phyloP scores from a whole-genome alignment of 2,888 invertebrate genomes.

The Aspidiotus rigidus region DNA sequence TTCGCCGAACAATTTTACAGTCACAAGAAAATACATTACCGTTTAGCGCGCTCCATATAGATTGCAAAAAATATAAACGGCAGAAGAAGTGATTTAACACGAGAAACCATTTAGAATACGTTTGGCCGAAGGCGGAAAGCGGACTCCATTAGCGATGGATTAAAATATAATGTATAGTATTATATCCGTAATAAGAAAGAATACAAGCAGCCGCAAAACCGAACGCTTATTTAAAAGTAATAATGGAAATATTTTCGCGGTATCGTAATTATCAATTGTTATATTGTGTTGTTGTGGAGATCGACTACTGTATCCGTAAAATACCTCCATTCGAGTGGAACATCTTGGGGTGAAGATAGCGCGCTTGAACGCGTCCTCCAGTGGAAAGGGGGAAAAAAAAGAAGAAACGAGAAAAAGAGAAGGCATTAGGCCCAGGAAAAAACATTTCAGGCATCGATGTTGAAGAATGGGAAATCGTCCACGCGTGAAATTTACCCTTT shows the following conservation, averaged over 20 bases:
- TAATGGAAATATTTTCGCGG: constrained; percentile 31
- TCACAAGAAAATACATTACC: no score
- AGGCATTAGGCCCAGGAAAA: constrained; percentile 26
- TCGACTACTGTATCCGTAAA: constrained; percentile 19
- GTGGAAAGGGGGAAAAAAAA: no score
- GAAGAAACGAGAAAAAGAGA: background rate
- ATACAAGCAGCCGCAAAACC: constrained; percentile 17
- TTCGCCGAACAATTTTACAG: no score
- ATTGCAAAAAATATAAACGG: no score
- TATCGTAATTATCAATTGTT: constrained; percentile 32
- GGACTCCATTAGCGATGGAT: constrained; percentile 25
- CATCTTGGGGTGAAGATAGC: constrained; percentile 32
- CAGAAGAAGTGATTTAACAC: constrained; percentile 16
- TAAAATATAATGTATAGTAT: constrained; percentile 9
- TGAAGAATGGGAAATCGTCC: constrained; percentile 29
- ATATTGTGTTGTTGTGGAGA: constrained; percentile 22
- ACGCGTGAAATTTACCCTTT: constrained; percentile 29
- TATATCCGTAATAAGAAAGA: background rate
- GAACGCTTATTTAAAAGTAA: constrained; percentile 30
- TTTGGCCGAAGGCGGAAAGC: constrained; percentile 32
- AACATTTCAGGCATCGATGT: constrained; percentile 18
- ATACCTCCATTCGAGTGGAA: constrained; percentile 31
- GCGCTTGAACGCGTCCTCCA: constrained; percentile 30
- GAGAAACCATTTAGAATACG: constrained; percentile 29
- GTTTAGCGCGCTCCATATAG: no score